Evolutionary conservation across 2,888 invertebrate genomes (phyloP), one percentile per base, ranked within the genome.

Genomic region (Pyrochroa serraticornis): DNA sequence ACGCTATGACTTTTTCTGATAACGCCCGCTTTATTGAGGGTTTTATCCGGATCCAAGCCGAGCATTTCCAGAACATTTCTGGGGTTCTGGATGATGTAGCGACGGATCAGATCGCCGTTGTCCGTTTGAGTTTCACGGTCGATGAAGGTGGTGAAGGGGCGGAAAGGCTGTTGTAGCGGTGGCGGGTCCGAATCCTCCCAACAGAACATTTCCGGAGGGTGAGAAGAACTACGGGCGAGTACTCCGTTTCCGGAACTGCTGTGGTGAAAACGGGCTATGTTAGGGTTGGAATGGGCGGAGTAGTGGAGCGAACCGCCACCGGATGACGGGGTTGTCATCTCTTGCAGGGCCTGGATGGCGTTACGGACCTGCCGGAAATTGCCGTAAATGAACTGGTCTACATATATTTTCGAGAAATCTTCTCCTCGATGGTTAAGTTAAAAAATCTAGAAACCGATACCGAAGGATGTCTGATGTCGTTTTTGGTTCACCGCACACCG

Each of bases 281-380:
- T 92, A 3, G 92, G 92, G 75, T 92, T 92, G 58, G 92, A 92
- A 74, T 90, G 90, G n/a, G 90, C 91, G 7, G 91, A 87, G 72
- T 86, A 87, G 13, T 82, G 75, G 58, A 70, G 69, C 37, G 81
- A 70, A 48, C 77, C 78, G 61, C 71, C 61, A 56, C 71, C 67
- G 30, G 75, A 70, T 36, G 78, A 79, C 0, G 87, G 87, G 3
- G 87, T 88, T 5, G 91, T 86, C 84, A 92, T 87, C 77, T 91
- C 91, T 77, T 92, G 92, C 13, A 93, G 80, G 0, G 92, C 92
- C 72, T 92, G 91, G 62, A 93, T 91, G 6, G 92, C 92, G 75
- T 89, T 87, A 37, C 92, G 84, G 45, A 92, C 91, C 89, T 92
- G 68, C 8, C 68, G 62, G n/a, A 44, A 42, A 1, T 5, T 2